A percentile compares a stretch with the other conserved stretches of the same genome.
phyloP scores from a whole-genome alignment of 2,888 invertebrate species.

The Sericinus montela region DNA sequence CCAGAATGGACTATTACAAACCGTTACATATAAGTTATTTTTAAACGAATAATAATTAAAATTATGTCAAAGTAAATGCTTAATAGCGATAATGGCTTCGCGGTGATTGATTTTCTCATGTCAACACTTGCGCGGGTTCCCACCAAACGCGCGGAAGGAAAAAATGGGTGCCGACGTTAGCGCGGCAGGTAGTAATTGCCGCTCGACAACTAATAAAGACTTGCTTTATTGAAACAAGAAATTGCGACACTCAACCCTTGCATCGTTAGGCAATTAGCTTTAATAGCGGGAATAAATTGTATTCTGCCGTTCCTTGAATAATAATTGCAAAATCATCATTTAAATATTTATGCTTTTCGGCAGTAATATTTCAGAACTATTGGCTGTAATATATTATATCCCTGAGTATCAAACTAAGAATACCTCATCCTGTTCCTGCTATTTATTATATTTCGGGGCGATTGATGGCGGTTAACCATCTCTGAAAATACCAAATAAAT shows the following conservation, averaged over 20 bases:
- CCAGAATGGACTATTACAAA: too few relatives aligned
- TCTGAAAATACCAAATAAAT: too few relatives aligned
- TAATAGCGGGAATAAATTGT: slow-evolving; percentile 50
- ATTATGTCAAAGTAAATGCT: not conserved
- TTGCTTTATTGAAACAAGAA: slow-evolving; percentile 67
- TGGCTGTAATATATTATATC: too few relatives aligned
- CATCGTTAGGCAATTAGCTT: slow-evolving; percentile 50
- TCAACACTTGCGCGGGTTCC: slow-evolving; percentile 61
- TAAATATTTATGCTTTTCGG: too few relatives aligned
- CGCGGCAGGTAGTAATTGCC: slow-evolving; percentile 44
- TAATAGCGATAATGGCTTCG: slow-evolving; percentile 28
- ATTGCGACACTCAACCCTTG: slow-evolving; percentile 54
- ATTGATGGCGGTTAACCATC: too few relatives aligned
- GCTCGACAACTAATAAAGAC: slow-evolving; percentile 47
- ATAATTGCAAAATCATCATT: too few relatives aligned
- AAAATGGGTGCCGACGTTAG: slow-evolving; percentile 38
- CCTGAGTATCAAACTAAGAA: too few relatives aligned
- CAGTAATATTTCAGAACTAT: too few relatives aligned
- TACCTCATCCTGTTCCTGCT: too few relatives aligned
- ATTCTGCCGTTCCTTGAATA: slow-evolving; percentile 29
- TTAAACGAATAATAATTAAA: not conserved
- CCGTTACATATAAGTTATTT: too few relatives aligned
- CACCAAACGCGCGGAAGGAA: slow-evolving; percentile 42
- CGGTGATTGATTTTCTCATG: slow-evolving; percentile 55
- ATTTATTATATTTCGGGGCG: too few relatives aligned